Conservation (phyloP, 2,113 vertebrate genomes). For the Mastomys coucha region DNA sequence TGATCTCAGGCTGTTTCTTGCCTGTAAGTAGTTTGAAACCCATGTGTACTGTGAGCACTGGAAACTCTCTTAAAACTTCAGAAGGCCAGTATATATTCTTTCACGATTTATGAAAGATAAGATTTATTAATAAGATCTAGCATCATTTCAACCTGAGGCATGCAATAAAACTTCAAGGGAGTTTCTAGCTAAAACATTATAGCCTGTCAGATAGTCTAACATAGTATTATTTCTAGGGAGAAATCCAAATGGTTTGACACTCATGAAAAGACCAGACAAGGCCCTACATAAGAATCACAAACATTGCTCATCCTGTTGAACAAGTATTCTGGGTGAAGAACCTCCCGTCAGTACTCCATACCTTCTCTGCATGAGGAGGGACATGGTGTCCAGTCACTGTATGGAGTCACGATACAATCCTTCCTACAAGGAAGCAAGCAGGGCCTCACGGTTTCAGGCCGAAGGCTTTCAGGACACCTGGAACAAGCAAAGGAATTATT, state of each 20-base stretch:
- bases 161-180: conserved; percentile 18
- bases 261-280: neutral
- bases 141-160: conserved; percentile 17
- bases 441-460: conserved; percentile 93
- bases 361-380: conserved; percentile 93
- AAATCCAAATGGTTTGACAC: neutral
- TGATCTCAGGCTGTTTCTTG: neutral
- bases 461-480: conserved; percentile 96
- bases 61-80: neutral
- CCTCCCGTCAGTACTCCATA: conserved; percentile 71
- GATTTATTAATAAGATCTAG: neutral
- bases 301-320: neutral
- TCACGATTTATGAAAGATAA: conserved; percentile 2
- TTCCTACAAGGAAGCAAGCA: conserved; percentile 96
- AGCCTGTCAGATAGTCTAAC: neutral
- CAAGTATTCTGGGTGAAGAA: neutral
- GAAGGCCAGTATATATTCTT: neutral
- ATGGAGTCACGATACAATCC: conserved; percentile 95
- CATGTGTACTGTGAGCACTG: neutral
- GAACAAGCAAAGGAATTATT: conserved; percentile 15
- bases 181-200: neutral
- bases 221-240: neutral
- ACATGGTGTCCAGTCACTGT: conserved; percentile 95
- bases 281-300: neutral
- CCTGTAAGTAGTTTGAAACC: neutral